A percentile compares a stretch with the other conserved stretches of the same genome.
Evolutionary conservation across 2,113 vertebrate species (phyloP).

Genomic region (Campylomormyrus tamandua): DNA sequence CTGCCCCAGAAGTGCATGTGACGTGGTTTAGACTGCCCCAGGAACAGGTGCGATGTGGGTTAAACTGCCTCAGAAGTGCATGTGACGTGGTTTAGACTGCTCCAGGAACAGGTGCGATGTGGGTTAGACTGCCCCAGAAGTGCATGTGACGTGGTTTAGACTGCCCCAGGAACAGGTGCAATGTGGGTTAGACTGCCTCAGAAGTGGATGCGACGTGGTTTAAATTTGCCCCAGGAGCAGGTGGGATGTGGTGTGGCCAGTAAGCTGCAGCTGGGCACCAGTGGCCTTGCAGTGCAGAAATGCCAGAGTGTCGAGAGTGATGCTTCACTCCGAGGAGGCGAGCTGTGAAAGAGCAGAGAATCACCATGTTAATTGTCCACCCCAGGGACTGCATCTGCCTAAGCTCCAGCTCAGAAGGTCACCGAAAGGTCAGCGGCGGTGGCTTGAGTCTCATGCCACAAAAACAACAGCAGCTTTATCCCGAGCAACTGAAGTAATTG

Average conservation of each 20-base stretch:
- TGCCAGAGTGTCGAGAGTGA: neutral
- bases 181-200: neutral
- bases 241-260: neutral
- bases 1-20: neutral
- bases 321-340: neutral
- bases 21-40: neutral
- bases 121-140: neutral
- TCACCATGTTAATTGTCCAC: constrained; percentile 31
- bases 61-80: neutral
- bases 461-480: constrained; percentile 35
- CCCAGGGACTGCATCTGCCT: constrained; percentile 26
- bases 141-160: neutral
- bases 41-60: neutral
- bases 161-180: neutral
- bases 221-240: neutral
- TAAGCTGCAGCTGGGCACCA: neutral
- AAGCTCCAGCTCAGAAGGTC: neutral
- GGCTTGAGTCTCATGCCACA: constrained; percentile 23
- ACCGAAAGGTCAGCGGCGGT: constrained; percentile 22
- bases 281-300: neutral
- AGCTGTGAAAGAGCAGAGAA: constrained; percentile 13
- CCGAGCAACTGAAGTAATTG: constrained; percentile 38
- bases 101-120: neutral
- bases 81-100: neutral
- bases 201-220: neutral